phyloP scores from a whole-genome alignment of 1,140 invertebrate species.

The Drosophila kurseongensis region DNA sequence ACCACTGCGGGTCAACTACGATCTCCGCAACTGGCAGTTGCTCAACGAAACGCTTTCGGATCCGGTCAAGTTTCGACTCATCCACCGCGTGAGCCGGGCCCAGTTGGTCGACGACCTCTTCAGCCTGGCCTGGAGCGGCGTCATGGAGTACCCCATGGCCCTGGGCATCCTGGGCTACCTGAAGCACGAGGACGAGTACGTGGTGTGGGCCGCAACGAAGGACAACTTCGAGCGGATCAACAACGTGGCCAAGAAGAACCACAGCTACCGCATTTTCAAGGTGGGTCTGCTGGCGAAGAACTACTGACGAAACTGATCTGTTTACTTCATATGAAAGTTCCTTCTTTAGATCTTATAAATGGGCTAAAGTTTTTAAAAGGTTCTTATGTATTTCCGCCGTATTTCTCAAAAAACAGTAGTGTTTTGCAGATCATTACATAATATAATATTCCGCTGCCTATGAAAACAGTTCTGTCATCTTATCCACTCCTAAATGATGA shows the following conservation, averaged over 20 bases:
- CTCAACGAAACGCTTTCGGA: conserved; percentile 8
- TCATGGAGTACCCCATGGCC: not conserved
- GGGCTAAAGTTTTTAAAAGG: too few species aligned
- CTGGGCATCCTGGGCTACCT: conserved; percentile 8
- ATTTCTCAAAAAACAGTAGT: too few species aligned
- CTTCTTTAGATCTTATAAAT: too few species aligned
- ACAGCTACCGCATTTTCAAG: conserved; percentile 8
- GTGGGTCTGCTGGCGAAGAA: not conserved
- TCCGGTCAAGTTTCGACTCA: not conserved
- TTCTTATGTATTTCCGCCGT: too few species aligned
- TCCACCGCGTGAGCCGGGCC: conserved; percentile 10
- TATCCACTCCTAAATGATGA: too few species aligned
- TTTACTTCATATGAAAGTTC: too few species aligned
- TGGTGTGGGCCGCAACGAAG: conserved; percentile 2
- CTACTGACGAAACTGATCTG: too few species aligned
- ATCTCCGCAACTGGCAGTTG: conserved; percentile 11
- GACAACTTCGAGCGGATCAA: conserved; percentile 10
- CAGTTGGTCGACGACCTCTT: conserved; percentile 9
- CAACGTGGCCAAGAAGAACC: conserved; percentile 6
- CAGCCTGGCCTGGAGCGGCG: conserved; percentile 8
- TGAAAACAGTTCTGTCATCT: too few species aligned
- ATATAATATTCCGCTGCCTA: too few species aligned
- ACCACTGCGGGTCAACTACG: conserved; percentile 9
- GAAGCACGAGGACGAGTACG: conserved; percentile 13
- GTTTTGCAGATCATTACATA: too few species aligned